phyloP scores from a whole-genome alignment of 2,113 vertebrate genomes.

The Rhea pennata region DNA sequence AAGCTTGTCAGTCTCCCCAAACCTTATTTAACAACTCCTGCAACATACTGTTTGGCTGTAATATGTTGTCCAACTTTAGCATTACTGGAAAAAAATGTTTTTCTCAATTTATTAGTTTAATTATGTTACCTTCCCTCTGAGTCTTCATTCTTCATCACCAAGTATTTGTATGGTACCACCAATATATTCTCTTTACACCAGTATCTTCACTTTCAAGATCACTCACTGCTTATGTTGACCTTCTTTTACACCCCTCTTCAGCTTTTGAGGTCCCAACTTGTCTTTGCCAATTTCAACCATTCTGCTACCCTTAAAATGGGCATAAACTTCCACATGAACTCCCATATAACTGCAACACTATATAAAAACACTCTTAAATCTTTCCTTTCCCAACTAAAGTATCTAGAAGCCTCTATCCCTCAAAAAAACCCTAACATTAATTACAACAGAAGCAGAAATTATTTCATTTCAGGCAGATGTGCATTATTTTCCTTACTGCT shows the following conservation, averaged over 20 bases:
- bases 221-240: accelerated
- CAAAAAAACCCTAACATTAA: not conserved
- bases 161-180: not conserved
- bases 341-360: not conserved
- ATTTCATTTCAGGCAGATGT: not conserved
- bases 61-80: not conserved
- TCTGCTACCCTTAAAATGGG: not conserved
- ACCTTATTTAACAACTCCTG: accelerated
- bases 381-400: not conserved
- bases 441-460: not conserved
- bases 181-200: not conserved
- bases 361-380: not conserved
- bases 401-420: not conserved
- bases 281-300: not conserved
- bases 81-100: accelerated
- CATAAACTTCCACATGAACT: not conserved
- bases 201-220: not conserved
- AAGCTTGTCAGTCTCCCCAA: not conserved
- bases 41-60: accelerated
- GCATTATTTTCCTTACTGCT: not conserved
- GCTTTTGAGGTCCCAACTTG: not conserved
- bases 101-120: too few species aligned
- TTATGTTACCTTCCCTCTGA: accelerated
- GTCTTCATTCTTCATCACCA: not conserved
- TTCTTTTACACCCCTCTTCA: not conserved